phyloP scores from a whole-genome alignment of 2,113 vertebrate species.

The Psettodes erumei region DNA sequence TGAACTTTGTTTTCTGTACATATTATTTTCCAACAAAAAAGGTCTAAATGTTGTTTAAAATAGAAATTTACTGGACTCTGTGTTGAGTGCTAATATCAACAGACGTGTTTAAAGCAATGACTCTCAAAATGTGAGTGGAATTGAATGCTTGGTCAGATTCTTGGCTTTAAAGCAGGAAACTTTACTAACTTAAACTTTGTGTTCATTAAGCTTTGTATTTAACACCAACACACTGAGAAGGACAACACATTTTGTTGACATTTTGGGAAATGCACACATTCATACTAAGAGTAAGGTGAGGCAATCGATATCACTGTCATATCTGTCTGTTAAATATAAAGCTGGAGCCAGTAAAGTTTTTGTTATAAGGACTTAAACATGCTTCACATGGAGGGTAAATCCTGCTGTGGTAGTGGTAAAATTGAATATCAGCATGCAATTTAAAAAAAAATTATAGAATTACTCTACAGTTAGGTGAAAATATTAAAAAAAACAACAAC shows the following conservation, averaged over 20 bases:
- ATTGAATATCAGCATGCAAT: neutral
- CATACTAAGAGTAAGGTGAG: neutral
- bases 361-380: constrained; percentile 1
- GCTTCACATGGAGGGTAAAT: neutral
- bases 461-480: neutral
- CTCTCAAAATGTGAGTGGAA: neutral
- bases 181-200: neutral
- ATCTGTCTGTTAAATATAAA: neutral
- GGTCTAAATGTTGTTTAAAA: too few relatives aligned
- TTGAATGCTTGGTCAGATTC: neutral
- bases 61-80: too few relatives aligned
- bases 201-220: neutral
- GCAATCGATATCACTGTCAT: neutral
- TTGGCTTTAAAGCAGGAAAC: neutral
- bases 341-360: neutral
- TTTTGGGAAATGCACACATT: neutral
- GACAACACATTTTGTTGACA: neutral
- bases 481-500: neutral
- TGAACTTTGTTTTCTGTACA: too few relatives aligned
- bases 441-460: too few relatives aligned
- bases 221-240: neutral
- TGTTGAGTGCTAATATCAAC: too few relatives aligned
- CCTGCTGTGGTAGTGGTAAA: too few relatives aligned
- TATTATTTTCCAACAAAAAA: too few relatives aligned
- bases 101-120: neutral